Evolutionary conservation across 2,888 invertebrate genomes (phyloP).

Genomic region (Andrena camellia): DNA sequence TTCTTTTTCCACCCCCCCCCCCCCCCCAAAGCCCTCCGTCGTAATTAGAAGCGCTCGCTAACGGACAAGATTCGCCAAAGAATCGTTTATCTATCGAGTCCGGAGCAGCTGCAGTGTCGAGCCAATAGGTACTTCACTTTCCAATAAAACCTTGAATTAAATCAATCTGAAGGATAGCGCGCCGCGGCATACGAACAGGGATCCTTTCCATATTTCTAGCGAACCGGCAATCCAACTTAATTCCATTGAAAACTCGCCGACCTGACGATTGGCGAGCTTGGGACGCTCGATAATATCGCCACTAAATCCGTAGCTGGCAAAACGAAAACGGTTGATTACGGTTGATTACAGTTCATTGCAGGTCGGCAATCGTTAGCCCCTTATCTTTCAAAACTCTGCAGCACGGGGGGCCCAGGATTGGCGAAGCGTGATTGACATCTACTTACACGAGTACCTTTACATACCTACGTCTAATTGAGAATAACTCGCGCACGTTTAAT

Average conservation of each 20-base stretch:
- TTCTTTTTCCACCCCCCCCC: no score
- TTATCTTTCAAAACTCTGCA: no score
- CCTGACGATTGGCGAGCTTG: constrained; percentile 29
- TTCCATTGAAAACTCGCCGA: constrained; percentile 61
- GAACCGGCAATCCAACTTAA: constrained; percentile 52
- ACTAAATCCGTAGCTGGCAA: neutral
- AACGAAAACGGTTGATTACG: neutral
- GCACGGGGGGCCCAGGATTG: no score
- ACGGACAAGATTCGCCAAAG: constrained; percentile 14
- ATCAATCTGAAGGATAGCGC: constrained; percentile 59
- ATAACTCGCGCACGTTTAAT: constrained; percentile 16
- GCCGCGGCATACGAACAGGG: constrained; percentile 47
- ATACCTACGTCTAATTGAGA: neutral
- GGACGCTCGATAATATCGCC: constrained; percentile 33
- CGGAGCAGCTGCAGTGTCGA: neutral
- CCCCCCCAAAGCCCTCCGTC: neutral
- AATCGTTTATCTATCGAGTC: constrained; percentile 29
- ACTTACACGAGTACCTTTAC: no score
- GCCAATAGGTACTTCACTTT: neutral
- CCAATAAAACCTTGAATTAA: constrained; percentile 68
- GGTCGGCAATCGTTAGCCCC: no score
- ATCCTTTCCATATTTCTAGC: constrained; percentile 34
- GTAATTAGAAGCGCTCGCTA: constrained; percentile 12
- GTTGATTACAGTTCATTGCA: neutral
- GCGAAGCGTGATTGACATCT: no score